Percentiles rank a stretch among this genome's conserved stretches.
Evolutionary conservation across 2,113 vertebrate genomes (phyloP).

Genomic region (Calidris pugnax): DNA sequence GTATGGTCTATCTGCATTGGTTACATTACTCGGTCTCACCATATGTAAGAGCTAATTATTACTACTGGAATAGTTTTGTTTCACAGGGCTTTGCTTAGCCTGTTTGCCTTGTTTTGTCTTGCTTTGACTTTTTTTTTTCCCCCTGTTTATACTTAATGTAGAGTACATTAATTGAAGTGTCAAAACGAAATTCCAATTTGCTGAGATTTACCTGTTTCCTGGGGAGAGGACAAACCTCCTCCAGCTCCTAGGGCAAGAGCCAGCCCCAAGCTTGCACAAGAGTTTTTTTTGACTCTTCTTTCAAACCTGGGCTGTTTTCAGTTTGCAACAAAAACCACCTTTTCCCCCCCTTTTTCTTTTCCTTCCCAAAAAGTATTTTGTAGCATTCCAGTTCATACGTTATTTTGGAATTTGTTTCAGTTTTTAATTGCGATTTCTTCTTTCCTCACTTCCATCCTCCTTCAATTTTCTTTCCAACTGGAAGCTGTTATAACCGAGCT

Average conservation of each 20-base stretch:
- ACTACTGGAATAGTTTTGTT: background rate
- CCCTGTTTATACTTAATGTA: background rate
- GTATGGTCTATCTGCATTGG: background rate
- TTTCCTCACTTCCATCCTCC: slow-evolving; percentile 32
- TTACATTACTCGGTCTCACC: background rate
- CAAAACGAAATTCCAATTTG: background rate
- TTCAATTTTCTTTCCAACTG: slow-evolving; percentile 52
- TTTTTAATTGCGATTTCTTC: slow-evolving; percentile 57
- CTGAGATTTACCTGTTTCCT: slow-evolving; percentile 19
- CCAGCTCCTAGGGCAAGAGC: background rate
- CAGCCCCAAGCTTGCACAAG: background rate
- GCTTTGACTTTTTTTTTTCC: background rate
- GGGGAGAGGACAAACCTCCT: background rate
- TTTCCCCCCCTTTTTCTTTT: background rate
- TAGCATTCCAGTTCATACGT: background rate
- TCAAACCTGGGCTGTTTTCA: background rate
- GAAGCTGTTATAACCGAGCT: background rate
- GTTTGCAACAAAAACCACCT: background rate
- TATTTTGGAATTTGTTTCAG: background rate
- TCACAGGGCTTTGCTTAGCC: background rate
- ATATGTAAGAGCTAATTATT: background rate
- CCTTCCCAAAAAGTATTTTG: background rate
- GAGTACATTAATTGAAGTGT: background rate
- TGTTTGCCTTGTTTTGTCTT: background rate
- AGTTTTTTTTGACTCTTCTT: background rate